Base-by-base conservation (phyloP, 37 sponge, comb jelly and placozoan genomes). In the Cliona cf. orientalis region DNA sequence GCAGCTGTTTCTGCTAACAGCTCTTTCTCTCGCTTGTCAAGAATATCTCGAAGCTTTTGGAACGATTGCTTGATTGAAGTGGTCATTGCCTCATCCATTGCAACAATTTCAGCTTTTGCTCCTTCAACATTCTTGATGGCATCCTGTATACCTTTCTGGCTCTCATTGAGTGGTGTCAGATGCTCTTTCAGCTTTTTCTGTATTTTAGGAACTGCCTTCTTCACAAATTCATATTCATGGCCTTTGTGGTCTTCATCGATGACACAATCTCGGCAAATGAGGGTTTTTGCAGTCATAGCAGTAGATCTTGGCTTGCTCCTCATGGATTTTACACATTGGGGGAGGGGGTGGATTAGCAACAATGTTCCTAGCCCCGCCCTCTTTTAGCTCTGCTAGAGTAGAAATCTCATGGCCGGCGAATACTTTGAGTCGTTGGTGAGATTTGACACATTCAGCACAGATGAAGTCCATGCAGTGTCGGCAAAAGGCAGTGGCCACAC, bases 1-100 rank as follows among this genome's bases (percentile, higher is more conserved):
- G n/a, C n/a, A n/a, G n/a, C n/a, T 55, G 71, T 46, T 28, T 70
- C 26, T 21, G 19, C 39, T 26, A 70, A 33, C 39, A 70, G 71
- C 21, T 70, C 45, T 12, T 3, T 9, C 71, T 70, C 19, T 22
- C 71, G 46, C 26, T 39, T 7, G 5, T 70, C 71, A 2, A 70
- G 25, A 12, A 70, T n/a, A n/a, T 39, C 2, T 3, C 26, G 35
- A 7, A 70, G 22, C 26, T 42, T 39, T 33, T 14, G 23, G 43
- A 70, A 42, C 1, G 46, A 70, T 25, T 39, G 42, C 26, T 70
- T 4, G 26, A 70, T 5, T 2, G 1, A 5, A 23, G 17, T 9
- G 23, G 17, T 38, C 1, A 70, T 11, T 2, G 42, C 39, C 17
- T 19, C 45, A 2, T 12, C 39, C 45, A 43, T 43, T 3, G 71